These are phyloP conservation scores for Eulimnadia texana DNA, from an alignment of 1,140 invertebrate species.

Conservation along the genomic window DNA sequence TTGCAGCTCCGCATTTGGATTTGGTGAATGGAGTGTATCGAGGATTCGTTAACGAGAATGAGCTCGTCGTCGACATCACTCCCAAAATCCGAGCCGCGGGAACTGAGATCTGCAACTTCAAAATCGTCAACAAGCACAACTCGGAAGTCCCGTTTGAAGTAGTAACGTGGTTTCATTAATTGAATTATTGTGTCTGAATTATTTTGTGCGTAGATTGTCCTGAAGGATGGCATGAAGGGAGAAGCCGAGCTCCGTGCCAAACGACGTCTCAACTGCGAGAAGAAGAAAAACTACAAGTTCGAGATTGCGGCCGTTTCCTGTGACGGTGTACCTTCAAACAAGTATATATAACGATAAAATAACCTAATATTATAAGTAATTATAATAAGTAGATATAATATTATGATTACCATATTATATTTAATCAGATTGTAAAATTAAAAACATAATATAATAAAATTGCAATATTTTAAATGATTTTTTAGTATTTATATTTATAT, in stretches of 20 bases:
- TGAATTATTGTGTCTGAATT: no score
- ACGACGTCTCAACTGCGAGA: constrained; percentile 77
- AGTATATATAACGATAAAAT: constrained; percentile 42
- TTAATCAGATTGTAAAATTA: no score
- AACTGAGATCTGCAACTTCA: constrained; percentile 74
- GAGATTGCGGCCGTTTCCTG: constrained; percentile 85
- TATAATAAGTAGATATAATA: not conserved
- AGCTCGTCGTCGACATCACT: constrained; percentile 76
- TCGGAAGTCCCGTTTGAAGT: constrained; percentile 80
- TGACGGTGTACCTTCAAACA: constrained; percentile 62
- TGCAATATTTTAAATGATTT: no score
- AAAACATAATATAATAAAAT: no score
- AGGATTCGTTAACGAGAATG: constrained; percentile 81
- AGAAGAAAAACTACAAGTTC: constrained; percentile 85
- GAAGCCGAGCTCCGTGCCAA: constrained; percentile 54
- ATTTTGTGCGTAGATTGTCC: constrained; percentile 36
- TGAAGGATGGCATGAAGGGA: constrained; percentile 37
- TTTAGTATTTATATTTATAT: no score
- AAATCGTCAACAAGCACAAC: constrained; percentile 80
- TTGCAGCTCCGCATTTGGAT: constrained; percentile 3
- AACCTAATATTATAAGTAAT: not conserved
- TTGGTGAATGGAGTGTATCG: constrained; percentile 41
- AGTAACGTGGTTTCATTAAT: no score
- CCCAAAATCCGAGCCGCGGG: constrained; percentile 68
- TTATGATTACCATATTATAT: no score